These are phyloP conservation scores for Ondatra zibethicus DNA, from an alignment of 2,113 vertebrate species.

Conservation along the genomic window DNA sequence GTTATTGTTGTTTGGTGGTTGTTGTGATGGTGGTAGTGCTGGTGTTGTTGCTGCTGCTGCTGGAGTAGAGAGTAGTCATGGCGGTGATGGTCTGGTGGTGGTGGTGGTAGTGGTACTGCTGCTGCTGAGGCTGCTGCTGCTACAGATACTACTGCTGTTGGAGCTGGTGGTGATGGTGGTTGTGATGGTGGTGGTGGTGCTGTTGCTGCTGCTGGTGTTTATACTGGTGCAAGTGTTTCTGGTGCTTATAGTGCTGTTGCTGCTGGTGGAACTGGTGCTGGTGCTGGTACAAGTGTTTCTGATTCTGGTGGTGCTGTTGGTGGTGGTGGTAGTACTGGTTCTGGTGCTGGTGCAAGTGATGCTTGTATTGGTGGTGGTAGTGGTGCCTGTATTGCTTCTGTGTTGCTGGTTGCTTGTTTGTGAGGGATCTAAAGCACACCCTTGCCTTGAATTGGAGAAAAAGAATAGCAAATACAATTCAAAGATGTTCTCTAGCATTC, in stretches of 20 bases:
- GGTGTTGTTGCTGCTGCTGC: background rate
- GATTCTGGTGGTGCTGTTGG: background rate
- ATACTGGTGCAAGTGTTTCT: too few species aligned
- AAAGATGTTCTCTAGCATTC: background rate
- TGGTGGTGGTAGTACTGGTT: background rate
- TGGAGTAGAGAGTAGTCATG: background rate
- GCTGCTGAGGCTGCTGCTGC: accelerated
- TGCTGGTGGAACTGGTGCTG: background rate
- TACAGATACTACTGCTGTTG: too few species aligned
- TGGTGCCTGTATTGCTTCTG: background rate
- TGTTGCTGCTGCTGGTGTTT: background rate
- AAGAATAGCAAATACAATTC: background rate
- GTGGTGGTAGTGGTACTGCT: background rate
- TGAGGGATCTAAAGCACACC: background rate
- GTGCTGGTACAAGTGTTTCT: background rate
- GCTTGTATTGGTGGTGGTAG: too few species aligned
- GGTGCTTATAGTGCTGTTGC: background rate
- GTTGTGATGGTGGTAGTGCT: background rate
- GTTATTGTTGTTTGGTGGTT: background rate
- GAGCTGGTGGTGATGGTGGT: background rate
- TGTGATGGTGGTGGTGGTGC: background rate
- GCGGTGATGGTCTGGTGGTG: background rate
- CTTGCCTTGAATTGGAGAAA: background rate
- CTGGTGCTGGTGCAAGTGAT: too few species aligned
- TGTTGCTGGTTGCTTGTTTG: background rate